Percentiles rank a stretch among this genome's conserved stretches.
phyloP scores from a whole-genome alignment of 1,140 invertebrate genomes.

The Ditylenchus dipsaci region DNA sequence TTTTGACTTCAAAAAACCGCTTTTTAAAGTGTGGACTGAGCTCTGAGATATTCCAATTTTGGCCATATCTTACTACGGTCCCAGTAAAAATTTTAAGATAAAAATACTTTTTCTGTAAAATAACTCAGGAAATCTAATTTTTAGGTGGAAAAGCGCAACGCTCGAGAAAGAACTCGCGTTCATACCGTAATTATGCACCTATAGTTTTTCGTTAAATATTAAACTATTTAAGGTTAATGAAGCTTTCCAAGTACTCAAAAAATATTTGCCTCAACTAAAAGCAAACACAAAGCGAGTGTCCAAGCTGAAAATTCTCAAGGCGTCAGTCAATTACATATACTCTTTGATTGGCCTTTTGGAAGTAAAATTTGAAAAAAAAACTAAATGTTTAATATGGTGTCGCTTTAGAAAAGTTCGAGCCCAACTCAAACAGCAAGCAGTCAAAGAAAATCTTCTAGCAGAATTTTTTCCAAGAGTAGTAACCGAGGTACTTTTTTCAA shows the following conservation, averaged over 20 bases:
- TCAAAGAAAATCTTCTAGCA: neutral
- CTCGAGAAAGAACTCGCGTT: constrained; percentile 24
- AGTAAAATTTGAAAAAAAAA: neutral
- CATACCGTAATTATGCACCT: constrained; percentile 21
- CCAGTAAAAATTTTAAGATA: too few species aligned
- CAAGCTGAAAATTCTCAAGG: constrained; percentile 29
- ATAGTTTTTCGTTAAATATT: neutral
- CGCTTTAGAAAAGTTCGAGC: neutral
- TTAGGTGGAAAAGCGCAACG: constrained; percentile 29
- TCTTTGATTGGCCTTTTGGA: constrained; percentile 1
- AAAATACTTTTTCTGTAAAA: too few species aligned
- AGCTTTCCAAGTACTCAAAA: constrained; percentile 9
- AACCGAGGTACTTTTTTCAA: neutral
- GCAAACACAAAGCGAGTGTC: constrained; percentile 45
- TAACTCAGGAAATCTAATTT: too few species aligned
- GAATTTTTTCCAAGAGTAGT: neutral
- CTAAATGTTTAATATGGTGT: too few species aligned
- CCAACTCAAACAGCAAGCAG: neutral
- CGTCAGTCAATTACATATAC: constrained; percentile 14
- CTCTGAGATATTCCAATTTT: too few species aligned
- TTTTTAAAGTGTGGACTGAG: too few species aligned
- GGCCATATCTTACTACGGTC: too few species aligned
- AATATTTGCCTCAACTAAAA: constrained; percentile 7
- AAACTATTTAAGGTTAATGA: neutral
- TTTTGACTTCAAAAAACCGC: too few species aligned